Base-by-base conservation (phyloP, 2,113 vertebrate genomes). In the Pachyramphus minor region DNA sequence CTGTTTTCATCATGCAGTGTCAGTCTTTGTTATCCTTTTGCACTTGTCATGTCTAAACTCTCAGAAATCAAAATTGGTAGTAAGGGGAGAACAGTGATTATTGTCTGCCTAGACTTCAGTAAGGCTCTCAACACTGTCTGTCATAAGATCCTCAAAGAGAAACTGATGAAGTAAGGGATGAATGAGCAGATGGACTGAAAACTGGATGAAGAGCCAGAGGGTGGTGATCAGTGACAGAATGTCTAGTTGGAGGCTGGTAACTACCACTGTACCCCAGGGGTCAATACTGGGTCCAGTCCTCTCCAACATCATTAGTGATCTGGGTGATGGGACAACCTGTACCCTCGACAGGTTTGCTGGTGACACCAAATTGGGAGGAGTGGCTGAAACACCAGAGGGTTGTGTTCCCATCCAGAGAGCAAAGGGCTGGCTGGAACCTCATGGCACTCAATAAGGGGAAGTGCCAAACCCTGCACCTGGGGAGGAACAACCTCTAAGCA, bases 201-300 rank as follows among this genome's bases (percentile, higher is more conserved):
- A 56, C 31, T 56, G 55, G 6, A 12, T 56, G 55, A 56, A 33
- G 30, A 56, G 53, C 30, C 31, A 79, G 28, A 62, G 8, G 2
- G 4, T 41, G 11, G 17, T 66, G 5, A 41, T n/a, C 16, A 23
- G 16, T 44, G 44, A 6, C 22, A 35, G 4, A 0, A 31, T 52
- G 21, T 44, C 14, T 15, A 23, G 10, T 0, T 72, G 75, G 23
- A 72, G 28, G 19, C n/a, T 42, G 55, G 52, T 9, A 63, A 22
- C 31, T 50, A 23, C 10, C 1, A 0, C 2, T 62, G 16, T 24
- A 20, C 11, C 3, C 41, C 0, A 0, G 31, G 30, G 8, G 35
- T 37, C 79, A 37, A 0, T 33, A 1, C 8, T 31, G 60, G 14
- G 28, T 28, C 9, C 28, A 16, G 2, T 55, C 6, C 7, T 82